A percentile compares a stretch with the other conserved stretches of the same genome.
These are phyloP conservation scores for Helicorthomorpha holstii DNA, from an alignment of 1,140 invertebrate species.

Conservation along the genomic window DNA sequence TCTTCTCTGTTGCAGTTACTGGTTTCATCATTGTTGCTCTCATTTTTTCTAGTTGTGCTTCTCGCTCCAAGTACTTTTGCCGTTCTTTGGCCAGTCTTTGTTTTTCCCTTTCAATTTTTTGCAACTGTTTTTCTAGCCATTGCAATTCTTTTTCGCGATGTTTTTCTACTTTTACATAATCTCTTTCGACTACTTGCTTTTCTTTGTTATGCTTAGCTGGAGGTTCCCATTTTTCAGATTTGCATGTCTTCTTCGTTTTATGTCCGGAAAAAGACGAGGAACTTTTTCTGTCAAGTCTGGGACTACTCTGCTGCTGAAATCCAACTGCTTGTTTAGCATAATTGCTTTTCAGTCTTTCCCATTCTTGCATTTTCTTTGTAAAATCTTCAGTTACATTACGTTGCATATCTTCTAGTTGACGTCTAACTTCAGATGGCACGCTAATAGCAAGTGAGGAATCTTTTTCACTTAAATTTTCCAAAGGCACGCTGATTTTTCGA, in stretches of 20 bases:
- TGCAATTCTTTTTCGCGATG: slow-evolving; percentile 34
- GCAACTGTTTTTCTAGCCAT: slow-evolving; percentile 38
- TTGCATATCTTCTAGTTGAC: slow-evolving; percentile 36
- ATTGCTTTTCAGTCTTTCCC: slow-evolving; percentile 34
- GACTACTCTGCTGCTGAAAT: slow-evolving; percentile 11
- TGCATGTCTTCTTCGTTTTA: slow-evolving; percentile 11
- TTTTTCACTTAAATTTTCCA: no score
- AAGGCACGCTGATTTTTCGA: no score
- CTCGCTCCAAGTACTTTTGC: slow-evolving; percentile 39
- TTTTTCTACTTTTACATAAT: slow-evolving; percentile 13
- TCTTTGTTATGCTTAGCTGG: slow-evolving; percentile 11
- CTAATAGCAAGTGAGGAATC: slow-evolving; percentile 4
- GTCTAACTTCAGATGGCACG: slow-evolving; percentile 12
- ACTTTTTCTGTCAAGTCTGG: slow-evolving; percentile 9
- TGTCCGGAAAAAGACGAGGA: background rate
- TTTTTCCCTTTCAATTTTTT: slow-evolving; percentile 42
- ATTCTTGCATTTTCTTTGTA: slow-evolving; percentile 48
- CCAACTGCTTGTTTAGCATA: slow-evolving; percentile 11
- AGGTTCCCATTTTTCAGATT: slow-evolving; percentile 9
- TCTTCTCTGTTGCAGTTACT: slow-evolving; percentile 29
- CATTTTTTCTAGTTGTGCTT: slow-evolving; percentile 40
- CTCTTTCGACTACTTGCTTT: slow-evolving; percentile 3
- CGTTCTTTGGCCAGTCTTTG: slow-evolving; percentile 38
- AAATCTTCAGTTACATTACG: slow-evolving; percentile 51
- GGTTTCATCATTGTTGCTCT: slow-evolving; percentile 33